phyloP scores from a whole-genome alignment of 2,888 invertebrate species.

The Drosophila mettleri region DNA sequence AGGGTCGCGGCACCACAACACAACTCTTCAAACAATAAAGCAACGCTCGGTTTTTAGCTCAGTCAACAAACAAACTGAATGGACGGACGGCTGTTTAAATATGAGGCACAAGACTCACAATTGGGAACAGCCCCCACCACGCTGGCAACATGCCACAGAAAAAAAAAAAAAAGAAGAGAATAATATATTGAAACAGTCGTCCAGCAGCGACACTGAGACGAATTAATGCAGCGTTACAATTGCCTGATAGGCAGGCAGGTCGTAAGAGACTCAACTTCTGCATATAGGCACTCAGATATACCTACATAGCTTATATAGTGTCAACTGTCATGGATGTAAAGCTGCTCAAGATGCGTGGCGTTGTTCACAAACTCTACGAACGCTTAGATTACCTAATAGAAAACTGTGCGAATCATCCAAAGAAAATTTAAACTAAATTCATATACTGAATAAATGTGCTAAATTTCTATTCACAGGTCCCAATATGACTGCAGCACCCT shows the following conservation, averaged over 20 bases:
- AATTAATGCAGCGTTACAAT: constrained; percentile 73
- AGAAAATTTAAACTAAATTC: neutral
- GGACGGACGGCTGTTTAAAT: constrained; percentile 69
- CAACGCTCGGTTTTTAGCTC: constrained; percentile 37
- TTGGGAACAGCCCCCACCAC: constrained; percentile 40
- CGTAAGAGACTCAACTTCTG: constrained; percentile 9
- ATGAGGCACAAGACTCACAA: constrained; percentile 34
- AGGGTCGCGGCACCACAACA: constrained; percentile 2
- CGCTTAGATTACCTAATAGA: constrained; percentile 69
- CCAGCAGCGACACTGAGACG: constrained; percentile 52
- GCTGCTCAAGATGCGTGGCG: constrained; percentile 56
- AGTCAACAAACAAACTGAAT: constrained; percentile 48
- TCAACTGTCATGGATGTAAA: constrained; percentile 35
- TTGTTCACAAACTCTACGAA: constrained; percentile 74
- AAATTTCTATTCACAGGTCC: constrained; percentile 71
- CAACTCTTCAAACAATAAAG: constrained; percentile 35
- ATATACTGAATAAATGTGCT: neutral
- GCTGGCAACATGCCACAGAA: constrained; percentile 45
- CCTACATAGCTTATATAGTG: constrained; percentile 8
- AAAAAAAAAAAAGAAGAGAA: neutral
- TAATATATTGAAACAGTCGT: too few species aligned
- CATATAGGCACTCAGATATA: constrained; percentile 6
- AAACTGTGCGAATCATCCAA: constrained; percentile 60
- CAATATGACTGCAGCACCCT: constrained; percentile 97
- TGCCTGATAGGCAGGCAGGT: constrained; percentile 55